These are phyloP conservation scores for Probaryconus sp. DNA, from an alignment of 1,140 invertebrate species.

Conservation along the genomic window DNA sequence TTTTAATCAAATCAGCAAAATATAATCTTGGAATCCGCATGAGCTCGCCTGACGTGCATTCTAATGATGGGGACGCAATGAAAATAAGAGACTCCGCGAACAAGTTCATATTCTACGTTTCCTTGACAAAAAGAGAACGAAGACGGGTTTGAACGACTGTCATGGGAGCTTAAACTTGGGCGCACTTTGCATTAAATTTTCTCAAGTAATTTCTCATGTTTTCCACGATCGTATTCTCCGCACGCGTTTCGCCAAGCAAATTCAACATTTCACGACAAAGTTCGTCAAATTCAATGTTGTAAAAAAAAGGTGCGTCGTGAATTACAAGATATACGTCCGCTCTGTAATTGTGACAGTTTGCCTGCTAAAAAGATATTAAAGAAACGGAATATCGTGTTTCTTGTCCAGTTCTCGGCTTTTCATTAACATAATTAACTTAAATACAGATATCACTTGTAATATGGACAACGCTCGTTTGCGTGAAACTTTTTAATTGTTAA, in stretches of 20 bases:
- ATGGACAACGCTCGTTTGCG: not conserved
- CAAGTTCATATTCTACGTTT: conserved; percentile 60
- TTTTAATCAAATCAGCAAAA: conserved; percentile 58
- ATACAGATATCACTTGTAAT: not conserved
- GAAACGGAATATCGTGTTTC: conserved; percentile 2
- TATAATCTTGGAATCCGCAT: conserved; percentile 54
- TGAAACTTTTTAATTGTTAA: conserved; percentile 18
- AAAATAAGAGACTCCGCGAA: conserved; percentile 56
- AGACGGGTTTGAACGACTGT: conserved; percentile 55
- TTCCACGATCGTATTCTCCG: conserved; percentile 56
- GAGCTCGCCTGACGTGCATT: conserved; percentile 50
- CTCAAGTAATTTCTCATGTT: conserved; percentile 62
- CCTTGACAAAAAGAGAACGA: conserved; percentile 50
- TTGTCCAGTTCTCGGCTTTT: conserved; percentile 1
- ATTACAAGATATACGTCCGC: conserved; percentile 6
- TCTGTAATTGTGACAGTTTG: not conserved
- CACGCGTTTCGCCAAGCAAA: conserved; percentile 51
- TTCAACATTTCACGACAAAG: conserved; percentile 46
- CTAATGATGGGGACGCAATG: conserved; percentile 50
- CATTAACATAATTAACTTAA: conserved; percentile 27
- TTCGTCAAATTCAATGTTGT: conserved; percentile 57
- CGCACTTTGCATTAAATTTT: conserved; percentile 62
- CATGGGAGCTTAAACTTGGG: conserved; percentile 62
- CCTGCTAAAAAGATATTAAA: not conserved
- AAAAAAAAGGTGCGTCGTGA: conserved; percentile 34